Conservation (phyloP, 1,140 invertebrate species). For the Gyrodactylus salaris region DNA sequence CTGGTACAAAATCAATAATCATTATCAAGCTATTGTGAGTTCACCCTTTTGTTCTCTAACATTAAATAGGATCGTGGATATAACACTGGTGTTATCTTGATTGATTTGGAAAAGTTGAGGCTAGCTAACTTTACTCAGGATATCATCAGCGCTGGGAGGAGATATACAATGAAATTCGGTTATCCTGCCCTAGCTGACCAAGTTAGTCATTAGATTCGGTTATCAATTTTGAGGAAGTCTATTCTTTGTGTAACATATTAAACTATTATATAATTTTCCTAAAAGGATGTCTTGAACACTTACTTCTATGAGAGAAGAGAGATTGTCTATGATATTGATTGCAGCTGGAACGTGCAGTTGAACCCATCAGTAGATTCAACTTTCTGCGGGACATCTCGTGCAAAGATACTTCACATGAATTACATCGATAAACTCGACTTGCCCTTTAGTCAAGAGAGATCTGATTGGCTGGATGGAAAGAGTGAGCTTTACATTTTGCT, state of each 20-base stretch:
- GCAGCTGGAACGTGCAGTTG: neutral
- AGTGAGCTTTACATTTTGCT: too few relatives aligned
- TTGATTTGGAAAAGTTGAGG: neutral
- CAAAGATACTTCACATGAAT: neutral
- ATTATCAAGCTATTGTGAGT: neutral
- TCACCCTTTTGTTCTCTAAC: neutral
- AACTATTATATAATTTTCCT: neutral
- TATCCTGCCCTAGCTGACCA: neutral
- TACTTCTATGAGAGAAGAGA: neutral
- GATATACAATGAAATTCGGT: neutral
- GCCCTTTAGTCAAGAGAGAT: neutral
- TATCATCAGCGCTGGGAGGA: neutral
- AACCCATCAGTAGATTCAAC: neutral
- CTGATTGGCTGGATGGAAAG: too few relatives aligned
- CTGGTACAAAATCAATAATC: neutral
- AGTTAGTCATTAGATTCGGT: neutral
- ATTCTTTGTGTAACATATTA: neutral
- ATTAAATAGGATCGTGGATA: neutral
- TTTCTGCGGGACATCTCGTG: neutral
- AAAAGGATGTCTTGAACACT: neutral
- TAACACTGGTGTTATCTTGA: neutral
- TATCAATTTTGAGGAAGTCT: neutral
- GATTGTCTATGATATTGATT: neutral
- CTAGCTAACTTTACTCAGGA: neutral
- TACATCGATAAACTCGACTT: neutral